Conservation (phyloP, 2,113 vertebrate genomes). For the Macrotus californicus region DNA sequence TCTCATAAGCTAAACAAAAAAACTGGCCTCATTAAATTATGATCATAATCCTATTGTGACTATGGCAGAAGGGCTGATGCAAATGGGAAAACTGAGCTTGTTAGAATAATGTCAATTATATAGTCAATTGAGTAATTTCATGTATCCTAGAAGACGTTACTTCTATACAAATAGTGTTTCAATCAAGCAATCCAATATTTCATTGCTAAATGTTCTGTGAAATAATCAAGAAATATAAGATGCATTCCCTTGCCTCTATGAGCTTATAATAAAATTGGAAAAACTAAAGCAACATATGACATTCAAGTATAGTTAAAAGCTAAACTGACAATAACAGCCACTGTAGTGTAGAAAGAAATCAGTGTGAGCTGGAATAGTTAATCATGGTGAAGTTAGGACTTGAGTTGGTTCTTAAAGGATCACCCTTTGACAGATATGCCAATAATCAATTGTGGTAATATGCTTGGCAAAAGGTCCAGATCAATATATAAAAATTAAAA, state of each 20-base stretch:
- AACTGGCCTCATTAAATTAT: background rate
- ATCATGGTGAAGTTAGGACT: background rate
- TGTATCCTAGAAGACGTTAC: background rate
- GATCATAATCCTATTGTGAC: background rate
- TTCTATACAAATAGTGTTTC: background rate
- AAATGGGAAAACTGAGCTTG: background rate
- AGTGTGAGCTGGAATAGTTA: background rate
- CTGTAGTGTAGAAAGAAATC: background rate
- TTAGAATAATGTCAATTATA: background rate
- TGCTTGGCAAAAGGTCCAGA: background rate
- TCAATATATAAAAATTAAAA: background rate
- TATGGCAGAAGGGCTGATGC: background rate
- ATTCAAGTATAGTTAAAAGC: background rate
- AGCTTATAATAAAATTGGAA: background rate
- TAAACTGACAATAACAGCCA: background rate
- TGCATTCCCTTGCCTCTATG: background rate
- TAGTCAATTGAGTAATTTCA: background rate
- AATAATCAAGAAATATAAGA: background rate
- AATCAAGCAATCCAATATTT: background rate
- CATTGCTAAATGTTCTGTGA: background rate
- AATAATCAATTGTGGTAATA: background rate
- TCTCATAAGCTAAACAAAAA: background rate
- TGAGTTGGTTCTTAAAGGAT: background rate
- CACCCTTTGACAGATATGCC: background rate
- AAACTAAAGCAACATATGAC: background rate